These are phyloP conservation scores for Calypte anna DNA, from an alignment of 2,113 vertebrate genomes.

Conservation along the genomic window DNA sequence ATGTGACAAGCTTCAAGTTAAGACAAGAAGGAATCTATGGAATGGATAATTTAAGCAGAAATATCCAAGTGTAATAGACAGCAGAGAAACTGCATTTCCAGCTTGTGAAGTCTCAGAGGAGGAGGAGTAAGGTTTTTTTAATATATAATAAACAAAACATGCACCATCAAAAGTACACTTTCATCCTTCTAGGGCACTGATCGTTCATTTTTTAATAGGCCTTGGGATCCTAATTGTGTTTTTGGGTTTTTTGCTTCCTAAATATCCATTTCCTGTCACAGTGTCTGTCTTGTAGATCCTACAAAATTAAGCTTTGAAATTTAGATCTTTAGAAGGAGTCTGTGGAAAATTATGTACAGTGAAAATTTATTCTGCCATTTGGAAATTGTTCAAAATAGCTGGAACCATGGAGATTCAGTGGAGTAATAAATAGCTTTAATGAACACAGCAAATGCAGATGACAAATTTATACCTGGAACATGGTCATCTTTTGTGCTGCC, in stretches of 20 bases:
- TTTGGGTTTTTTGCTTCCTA: background rate
- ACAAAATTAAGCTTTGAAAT: background rate
- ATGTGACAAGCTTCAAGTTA: conserved; percentile 46
- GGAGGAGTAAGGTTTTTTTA: background rate
- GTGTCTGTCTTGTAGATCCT: background rate
- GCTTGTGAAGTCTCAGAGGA: conserved; percentile 27
- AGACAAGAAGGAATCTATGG: conserved; percentile 21
- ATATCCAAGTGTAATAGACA: conserved; percentile 30
- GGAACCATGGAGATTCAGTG: background rate
- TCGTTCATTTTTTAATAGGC: background rate
- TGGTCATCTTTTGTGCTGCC: background rate
- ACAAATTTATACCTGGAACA: background rate
- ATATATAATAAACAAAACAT: conserved; percentile 11
- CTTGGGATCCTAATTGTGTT: background rate
- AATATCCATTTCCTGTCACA: background rate
- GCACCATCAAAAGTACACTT: background rate
- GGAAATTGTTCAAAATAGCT: background rate
- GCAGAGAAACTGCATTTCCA: conserved; percentile 8
- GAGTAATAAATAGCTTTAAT: background rate
- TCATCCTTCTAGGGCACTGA: background rate
- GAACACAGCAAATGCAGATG: background rate
- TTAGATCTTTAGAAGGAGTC: background rate
- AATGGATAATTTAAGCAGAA: conserved; percentile 37
- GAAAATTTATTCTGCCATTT: background rate
- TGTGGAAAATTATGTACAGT: background rate